Evolutionary conservation across 1,140 invertebrate genomes (phyloP), one percentile per base, ranked within the genome.

Genomic region (Nebria ingens): DNA sequence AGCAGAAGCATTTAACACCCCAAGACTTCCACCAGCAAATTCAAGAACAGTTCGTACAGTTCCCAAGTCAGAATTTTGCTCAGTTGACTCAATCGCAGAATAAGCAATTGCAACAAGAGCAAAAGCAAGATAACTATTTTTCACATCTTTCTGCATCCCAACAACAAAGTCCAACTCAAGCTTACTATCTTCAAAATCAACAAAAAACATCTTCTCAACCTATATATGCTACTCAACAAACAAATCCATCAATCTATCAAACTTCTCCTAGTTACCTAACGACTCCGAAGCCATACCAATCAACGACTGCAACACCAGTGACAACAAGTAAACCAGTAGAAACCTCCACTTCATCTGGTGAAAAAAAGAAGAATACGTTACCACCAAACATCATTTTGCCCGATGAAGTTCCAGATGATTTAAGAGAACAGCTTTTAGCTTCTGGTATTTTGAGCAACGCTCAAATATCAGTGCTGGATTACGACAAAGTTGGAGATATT

Each of bases 401-500:
- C 6, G 87, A 89, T 65, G 89, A 92, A 74, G 87, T 92, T 4
- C 89, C 89, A 1, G 87, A 90, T 54, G 88, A 91, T 67, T 76
- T 92, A 25, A 78, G 87, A 50, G 78, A 90, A 65, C 88, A 91
- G 64, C 72, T 91, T 0, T 64, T 91, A n/a, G 84, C 85, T 40
- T 90, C 87, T 0, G 89, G 89, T 34, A 91, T 92, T 58, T 72
- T 91, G 38, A 84, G 86, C 58, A 89, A 91, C 64, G 88, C 89
- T 20, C 86, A 91, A 62, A 91, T 91, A 54, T 89, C 89, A 58
- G 81, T 91, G 20, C 71, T 90, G 23, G 86, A 91, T 69, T 90
- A 89, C 59, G 88, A 91, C 64, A 91, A 92, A 74, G 81, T 91
- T 23, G 88, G 88, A n/a, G 88, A 89, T 62, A 90, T 88, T 55